A percentile compares a stretch with the other conserved stretches of the same genome.
phyloP scores from a whole-genome alignment of 2,888 invertebrate species.

The Diarsia dahlii region DNA sequence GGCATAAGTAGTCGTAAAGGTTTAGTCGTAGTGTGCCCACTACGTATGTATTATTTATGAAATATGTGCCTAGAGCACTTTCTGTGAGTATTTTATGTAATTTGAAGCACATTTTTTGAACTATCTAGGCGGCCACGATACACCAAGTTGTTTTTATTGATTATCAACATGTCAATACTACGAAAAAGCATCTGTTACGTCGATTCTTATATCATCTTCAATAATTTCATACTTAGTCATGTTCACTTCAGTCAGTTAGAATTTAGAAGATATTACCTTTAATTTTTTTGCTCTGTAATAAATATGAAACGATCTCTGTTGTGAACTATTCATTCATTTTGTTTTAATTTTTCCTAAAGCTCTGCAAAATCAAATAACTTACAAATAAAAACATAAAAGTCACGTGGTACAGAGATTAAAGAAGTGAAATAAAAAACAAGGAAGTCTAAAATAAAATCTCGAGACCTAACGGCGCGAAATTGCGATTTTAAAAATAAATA shows the following conservation, averaged over 20 bases:
- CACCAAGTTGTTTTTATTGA: not conserved
- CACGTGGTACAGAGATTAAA: not conserved
- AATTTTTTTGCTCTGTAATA: not conserved
- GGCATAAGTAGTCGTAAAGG: constrained; percentile 9
- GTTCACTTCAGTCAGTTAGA: not conserved
- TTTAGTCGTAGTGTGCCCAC: constrained; percentile 3
- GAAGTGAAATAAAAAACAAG: constrained; percentile 4
- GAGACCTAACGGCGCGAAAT: constrained; percentile 2
- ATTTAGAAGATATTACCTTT: not conserved
- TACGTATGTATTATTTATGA: not conserved
- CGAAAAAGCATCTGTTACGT: no score
- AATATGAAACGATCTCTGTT: not conserved
- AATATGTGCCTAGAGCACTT: not conserved
- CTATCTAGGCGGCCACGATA: not conserved
- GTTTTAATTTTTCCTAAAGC: not conserved
- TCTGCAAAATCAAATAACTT: not conserved
- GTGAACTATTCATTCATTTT: not conserved
- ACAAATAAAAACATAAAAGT: not conserved
- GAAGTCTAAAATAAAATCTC: constrained; percentile 20
- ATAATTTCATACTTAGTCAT: not conserved
- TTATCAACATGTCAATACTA: constrained; percentile 20
- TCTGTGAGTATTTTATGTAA: not conserved
- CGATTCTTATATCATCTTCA: no score
- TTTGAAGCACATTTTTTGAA: not conserved
- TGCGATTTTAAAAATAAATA: constrained; percentile 22